Evolutionary conservation across 1,140 invertebrate genomes (phyloP), one percentile per base, ranked within the genome.

Genomic region (Drosophila truncata): DNA sequence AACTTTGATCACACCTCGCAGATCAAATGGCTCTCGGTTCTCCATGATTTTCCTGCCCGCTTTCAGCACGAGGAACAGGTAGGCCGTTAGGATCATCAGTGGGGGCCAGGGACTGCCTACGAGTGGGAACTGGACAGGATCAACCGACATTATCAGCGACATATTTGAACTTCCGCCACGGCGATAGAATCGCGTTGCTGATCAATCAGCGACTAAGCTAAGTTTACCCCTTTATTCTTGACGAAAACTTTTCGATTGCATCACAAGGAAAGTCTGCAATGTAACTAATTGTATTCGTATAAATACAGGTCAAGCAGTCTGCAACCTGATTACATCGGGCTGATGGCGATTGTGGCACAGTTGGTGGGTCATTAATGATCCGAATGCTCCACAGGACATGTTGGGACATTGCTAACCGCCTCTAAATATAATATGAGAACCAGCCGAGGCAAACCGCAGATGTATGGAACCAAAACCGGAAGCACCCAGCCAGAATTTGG

Each of bases 31-130:
- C 87, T 97, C 96, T 60, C 96, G 94, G 71, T 97, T 95, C 74
- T 95, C 94, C 98, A 98, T 98, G 61, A 96, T 95, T 47, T 92
- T 94, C 6, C 96, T 97, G 2, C 97, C 97, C 23, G 94, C 85
- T 46, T 82, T 83, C 0, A 90, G 63, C 9, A 88, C 59, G 85
- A 97, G 96, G 91, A 96, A 96, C 18, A 97, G 78, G 80, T 97
- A 97, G 0, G 94, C 93, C 0, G 94, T 94, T 8, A 97, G 81
- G 23, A 97, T 94, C 0, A 94, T 94, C 0, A 97, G 47, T 0
- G 97, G 93, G 0, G 97, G 96, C 14, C 95, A 95, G 13, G 96
- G 97, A 13, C 95, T 95, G 4, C 95, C 94, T 91, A 96, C 95
- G 14, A 98, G 93, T 64, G 96, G 95, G 31, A 71, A 31, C 7